phyloP scores from a whole-genome alignment of 2,888 invertebrate genomes.

The Orgyia antiqua region DNA sequence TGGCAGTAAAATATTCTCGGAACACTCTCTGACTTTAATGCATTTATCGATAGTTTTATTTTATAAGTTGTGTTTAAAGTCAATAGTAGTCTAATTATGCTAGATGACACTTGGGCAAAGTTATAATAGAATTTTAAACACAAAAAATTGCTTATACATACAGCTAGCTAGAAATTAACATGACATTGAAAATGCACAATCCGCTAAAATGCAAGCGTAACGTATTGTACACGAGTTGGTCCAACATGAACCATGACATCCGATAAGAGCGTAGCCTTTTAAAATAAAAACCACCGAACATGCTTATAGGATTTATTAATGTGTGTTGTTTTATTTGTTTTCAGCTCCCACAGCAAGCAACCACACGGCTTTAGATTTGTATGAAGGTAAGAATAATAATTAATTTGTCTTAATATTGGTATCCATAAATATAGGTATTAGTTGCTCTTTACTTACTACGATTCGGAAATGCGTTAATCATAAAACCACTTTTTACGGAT shows the following conservation, averaged over 20 bases:
- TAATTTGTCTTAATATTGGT: too few relatives aligned
- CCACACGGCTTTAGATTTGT: conserved; percentile 80
- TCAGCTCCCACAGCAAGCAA: conserved; percentile 83
- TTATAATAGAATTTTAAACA: too few relatives aligned
- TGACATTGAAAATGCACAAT: conserved; percentile 25
- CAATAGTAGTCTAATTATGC: conserved; percentile 2
- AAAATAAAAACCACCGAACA: too few relatives aligned
- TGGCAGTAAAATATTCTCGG: conserved; percentile 46
- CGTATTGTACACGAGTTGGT: conserved; percentile 36
- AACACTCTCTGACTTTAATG: conserved; percentile 28
- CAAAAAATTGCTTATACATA: too few relatives aligned
- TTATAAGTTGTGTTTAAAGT: neutral
- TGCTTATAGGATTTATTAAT: too few relatives aligned
- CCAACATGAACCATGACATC: too few relatives aligned
- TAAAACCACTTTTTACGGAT: too few relatives aligned
- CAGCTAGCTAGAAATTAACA: conserved; percentile 14
- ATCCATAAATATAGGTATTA: too few relatives aligned
- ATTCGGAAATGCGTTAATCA: too few relatives aligned
- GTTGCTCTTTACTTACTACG: too few relatives aligned
- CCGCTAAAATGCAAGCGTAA: conserved; percentile 32
- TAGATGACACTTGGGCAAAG: too few relatives aligned
- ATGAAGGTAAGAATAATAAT: conserved; percentile 78
- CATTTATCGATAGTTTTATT: conserved; percentile 24
- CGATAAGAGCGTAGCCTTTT: conserved; percentile 37
- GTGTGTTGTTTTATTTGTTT: conserved; percentile 40